Base-by-base conservation (phyloP, 1,140 invertebrate species). In the Cataglyphis hispanica region DNA sequence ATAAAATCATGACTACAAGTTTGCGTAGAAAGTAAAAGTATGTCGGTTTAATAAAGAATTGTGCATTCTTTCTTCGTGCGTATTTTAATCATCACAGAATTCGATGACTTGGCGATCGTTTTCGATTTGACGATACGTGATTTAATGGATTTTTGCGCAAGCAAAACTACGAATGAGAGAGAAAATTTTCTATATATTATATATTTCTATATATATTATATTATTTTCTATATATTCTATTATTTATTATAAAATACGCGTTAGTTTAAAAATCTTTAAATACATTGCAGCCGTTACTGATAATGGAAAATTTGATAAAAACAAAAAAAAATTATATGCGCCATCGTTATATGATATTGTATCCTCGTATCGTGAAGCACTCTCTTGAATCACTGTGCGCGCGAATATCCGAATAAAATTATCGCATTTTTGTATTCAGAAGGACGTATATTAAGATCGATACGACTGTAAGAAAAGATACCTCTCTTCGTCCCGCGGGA, bases 351-450 rank as follows among this genome's bases (percentile, higher is more conserved):
- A 53, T 50, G 1, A 34, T 31, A 34, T 22, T 2, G 2, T 13
- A 11, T 2, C 31, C 63, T 16, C 16, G 19, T 75, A 43, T 61
- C 31, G 34, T 27, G 56, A 60, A 8, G 10, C 22, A 1, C 61
- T 43, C 25, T 1, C 61, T 63, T 25, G 46, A 63, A 46, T 77
- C 58, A 31, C 3, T 50, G 46, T 50, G 46, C 19, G 27, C 5
- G 22, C 19, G 40, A 61, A 13, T 63, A 43, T 77, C 2, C n/a
- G 43, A 77, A 76, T 76, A 76, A 58, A 60, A 61, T 61, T 43
- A 16, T 2, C 22, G 53, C 4, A 37, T 34, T 76, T 76, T 76
- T 2, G 22, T 61, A 76, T 76, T 76, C 56, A 19, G 11, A 7
- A 37, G 27, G 37, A 27, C 37, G 1, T n/a, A 27, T 19, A 40